Percentiles rank a stretch among this genome's conserved stretches.
Evolutionary conservation across 2,888 invertebrate species (phyloP).

Genomic region (Serrognathus titanus): DNA sequence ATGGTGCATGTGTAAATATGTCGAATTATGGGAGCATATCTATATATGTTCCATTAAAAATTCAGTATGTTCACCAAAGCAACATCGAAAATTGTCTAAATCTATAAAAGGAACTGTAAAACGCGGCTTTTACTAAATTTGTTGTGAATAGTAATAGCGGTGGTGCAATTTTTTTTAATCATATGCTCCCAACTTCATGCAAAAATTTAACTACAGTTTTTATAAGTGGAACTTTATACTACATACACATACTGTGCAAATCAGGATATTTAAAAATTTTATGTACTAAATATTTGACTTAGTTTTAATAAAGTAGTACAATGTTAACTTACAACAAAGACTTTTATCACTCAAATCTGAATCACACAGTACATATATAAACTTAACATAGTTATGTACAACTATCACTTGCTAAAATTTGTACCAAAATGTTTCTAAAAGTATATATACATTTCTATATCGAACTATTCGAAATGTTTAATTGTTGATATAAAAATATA

Average conservation of each 20-base stretch:
- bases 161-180: too few species aligned
- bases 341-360: too few species aligned
- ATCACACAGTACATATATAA: neutral
- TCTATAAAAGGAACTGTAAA: too few species aligned
- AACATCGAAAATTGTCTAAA: too few species aligned
- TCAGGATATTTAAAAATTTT: neutral
- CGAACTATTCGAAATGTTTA: conserved; percentile 1
- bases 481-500: conserved; percentile 8
- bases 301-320: too few species aligned
- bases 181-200: too few species aligned
- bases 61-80: too few species aligned
- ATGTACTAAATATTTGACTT: neutral
- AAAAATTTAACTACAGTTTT: neutral
- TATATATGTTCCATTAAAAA: too few species aligned
- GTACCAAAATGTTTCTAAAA: conserved; percentile 1
- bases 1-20: conserved; percentile 6
- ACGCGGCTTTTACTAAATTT: too few species aligned
- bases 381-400: neutral
- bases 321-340: too few species aligned
- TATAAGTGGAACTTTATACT: neutral
- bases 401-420: conserved; percentile 1
- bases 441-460: conserved; percentile 2
- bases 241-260: neutral
- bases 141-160: too few species aligned
- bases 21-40: neutral